Base-by-base conservation (phyloP, 2,113 vertebrate genomes). In the Arizona elegans region DNA sequence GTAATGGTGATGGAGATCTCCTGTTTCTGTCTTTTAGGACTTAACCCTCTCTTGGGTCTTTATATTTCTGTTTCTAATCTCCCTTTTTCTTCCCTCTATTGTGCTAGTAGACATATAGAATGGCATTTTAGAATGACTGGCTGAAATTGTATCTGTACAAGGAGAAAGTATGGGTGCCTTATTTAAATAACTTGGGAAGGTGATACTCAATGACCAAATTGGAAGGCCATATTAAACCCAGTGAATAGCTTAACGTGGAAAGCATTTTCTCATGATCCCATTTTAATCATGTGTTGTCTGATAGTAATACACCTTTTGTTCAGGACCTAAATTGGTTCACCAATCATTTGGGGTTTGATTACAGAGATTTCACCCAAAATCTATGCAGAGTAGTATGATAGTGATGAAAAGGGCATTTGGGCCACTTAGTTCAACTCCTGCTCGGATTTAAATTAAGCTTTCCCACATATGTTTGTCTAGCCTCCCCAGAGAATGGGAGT, bases 1-100 rank as follows among this genome's bases (percentile, higher is more conserved):
- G 91, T 95, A 94, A 96, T 91, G 96, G 92, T 93, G 92, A 89
- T 94, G 95, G 96, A 97, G 95, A 93, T 88, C 85, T 95, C 94
- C 93, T 92, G 93, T 92, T 94, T 94, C 93, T 94, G 93, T 94
- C 93, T 95, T 94, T 95, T 9, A 88, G 59, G 94, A 92, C 96
- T 87, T 59, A 70, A 95, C 47, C 52, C 89, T 75, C 24, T 88
- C 15, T 65, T 54, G 47, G 91, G 33, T 58, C 91, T 50, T 29
- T 54, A 52, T 75, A 87, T 88, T 91, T 92, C 59, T 56, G 92
- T 91, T 11, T 2, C 53, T 92, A 38, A 56, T 92, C 21, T 86
- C 62, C 23, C 47, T 89, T 92, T 50, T 29, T 8, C n/a, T 92
- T 53, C 81, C 88, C 70, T 86, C n/a, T 26, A 33, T 91, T 5